A percentile compares a stretch with the other conserved stretches of the same genome.
phyloP scores from a whole-genome alignment of 2,797 vertebrate genomes.

The Siniperca undulata region DNA sequence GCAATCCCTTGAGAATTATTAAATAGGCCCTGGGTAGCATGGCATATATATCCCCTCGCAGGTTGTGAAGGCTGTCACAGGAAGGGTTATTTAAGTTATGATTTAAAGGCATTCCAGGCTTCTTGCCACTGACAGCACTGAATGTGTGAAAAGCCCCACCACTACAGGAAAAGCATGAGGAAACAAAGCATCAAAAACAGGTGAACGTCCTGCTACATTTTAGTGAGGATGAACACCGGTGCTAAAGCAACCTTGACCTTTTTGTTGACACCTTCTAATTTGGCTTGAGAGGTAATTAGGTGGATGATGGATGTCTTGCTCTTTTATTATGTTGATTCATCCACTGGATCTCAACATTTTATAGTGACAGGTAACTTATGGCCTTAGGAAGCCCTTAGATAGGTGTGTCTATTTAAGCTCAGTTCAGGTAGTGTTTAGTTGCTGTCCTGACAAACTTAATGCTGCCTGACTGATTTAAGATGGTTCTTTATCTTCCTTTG shows the following conservation, averaged over 20 bases:
- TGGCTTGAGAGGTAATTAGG: slow-evolving; percentile 75
- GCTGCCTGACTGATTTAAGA: too few species aligned
- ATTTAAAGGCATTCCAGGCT: slow-evolving; percentile 39
- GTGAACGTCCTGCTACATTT: slow-evolving; percentile 30
- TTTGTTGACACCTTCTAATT: slow-evolving; percentile 68
- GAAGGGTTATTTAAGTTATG: slow-evolving; percentile 39
- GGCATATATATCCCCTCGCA: slow-evolving; percentile 45
- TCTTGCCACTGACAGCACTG: slow-evolving; percentile 27
- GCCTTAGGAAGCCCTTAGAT: too few species aligned
- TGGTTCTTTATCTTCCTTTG: too few species aligned
- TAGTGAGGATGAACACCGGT: slow-evolving; percentile 30
- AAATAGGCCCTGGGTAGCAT: slow-evolving; percentile 48
- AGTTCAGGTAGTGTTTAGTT: too few species aligned
- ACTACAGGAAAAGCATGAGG: slow-evolving; percentile 16
- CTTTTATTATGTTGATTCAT: slow-evolving; percentile 77
- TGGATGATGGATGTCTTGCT: slow-evolving; percentile 72
- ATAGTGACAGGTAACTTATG: slow-evolving; percentile 27
- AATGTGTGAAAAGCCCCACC: slow-evolving; percentile 29
- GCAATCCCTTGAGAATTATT: slow-evolving; percentile 48
- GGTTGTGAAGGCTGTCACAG: slow-evolving; percentile 50
- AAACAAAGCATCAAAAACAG: slow-evolving; percentile 39
- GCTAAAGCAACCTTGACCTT: slow-evolving; percentile 70
- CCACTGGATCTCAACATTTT: slow-evolving; percentile 51
- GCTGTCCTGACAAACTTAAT: too few species aligned
- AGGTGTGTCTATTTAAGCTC: too few species aligned